Base-by-base conservation (phyloP, 2,113 vertebrate species). In the Perca schrenkii region DNA sequence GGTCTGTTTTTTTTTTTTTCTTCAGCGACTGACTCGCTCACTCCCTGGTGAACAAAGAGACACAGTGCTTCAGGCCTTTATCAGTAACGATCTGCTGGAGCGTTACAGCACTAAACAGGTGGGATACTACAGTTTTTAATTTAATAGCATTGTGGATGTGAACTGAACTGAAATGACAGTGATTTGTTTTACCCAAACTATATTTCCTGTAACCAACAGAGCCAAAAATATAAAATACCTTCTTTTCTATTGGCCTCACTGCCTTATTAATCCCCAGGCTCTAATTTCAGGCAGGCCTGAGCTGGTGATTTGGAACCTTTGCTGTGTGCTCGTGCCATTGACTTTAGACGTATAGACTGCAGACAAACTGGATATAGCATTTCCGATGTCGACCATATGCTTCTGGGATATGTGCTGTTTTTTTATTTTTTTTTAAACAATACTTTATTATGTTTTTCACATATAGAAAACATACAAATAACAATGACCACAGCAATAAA, bases 11-110 rank as follows among this genome's bases (percentile, higher is more conserved):
- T 69, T 74, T 6, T 7, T 74, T 90, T 69, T 69, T 46, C 28
- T 28, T 66, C 12, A 99, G 98, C 97, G 98, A 81, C 91, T 99
- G 89, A 99, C 98, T 57, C 96, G 96, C 0, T 98, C 98, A 2
- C 95, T 97, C 34, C 96, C 96, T 0, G 98, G 98, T 17, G 98
- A 99, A 70, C 98, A 99, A 92, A 96, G 98, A 86, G 97, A 99
- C 87, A 98, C 97, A 0, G 95, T 99, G 6, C 93, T 99, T 76
- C 97, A 99, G 82, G 97, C 97, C 74, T 99, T 97, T 71, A 93
- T 99, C 91, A 96, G 94, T 89, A 98, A 99, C 1, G 97, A 99
- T 87, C 95, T 99, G 53, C 85, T 99, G 68, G 96, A 97, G 56
- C 94, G 94, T 75, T 94, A 95, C 86, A 95, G 86, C 81, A 74